Conservation (phyloP, 2,797 vertebrate species). For the Psittacula echo region DNA sequence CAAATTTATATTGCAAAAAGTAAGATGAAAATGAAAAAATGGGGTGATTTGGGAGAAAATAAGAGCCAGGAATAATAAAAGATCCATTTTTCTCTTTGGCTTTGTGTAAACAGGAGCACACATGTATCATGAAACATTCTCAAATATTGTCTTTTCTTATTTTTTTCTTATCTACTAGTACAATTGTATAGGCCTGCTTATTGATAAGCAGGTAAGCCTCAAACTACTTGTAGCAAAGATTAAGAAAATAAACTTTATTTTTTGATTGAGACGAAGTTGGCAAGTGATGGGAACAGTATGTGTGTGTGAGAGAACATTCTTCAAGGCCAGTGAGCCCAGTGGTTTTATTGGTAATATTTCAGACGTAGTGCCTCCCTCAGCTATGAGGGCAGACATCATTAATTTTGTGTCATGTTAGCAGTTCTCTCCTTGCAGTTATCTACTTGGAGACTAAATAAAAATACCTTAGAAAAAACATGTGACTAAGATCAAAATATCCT, state of each 20-base stretch:
- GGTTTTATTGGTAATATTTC: not conserved
- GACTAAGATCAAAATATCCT: constrained; percentile 41
- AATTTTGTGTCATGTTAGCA: not conserved
- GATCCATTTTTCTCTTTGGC: not conserved
- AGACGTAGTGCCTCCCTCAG: not conserved
- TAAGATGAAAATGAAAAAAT: not conserved
- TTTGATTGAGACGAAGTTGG: not conserved
- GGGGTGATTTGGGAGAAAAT: not conserved
- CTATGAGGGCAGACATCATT: not conserved
- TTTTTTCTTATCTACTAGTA: not conserved
- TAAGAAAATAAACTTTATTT: constrained; percentile 8
- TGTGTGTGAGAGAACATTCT: not conserved
- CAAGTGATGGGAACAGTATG: not conserved
- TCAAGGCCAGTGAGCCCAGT: fast-evolving
- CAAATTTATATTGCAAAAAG: not conserved
- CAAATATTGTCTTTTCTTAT: constrained; percentile 31
- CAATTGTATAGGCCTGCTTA: not conserved
- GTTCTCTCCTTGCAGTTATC: constrained; percentile 23
- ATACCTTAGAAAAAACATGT: constrained; percentile 10
- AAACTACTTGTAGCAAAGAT: not conserved
- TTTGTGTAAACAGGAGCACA: not conserved
- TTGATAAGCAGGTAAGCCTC: not conserved
- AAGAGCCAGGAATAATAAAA: not conserved
- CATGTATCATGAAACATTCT: not conserved
- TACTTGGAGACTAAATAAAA: constrained; percentile 51